Conservation (phyloP, 2,888 invertebrate species). For the Archips crataeganus region DNA sequence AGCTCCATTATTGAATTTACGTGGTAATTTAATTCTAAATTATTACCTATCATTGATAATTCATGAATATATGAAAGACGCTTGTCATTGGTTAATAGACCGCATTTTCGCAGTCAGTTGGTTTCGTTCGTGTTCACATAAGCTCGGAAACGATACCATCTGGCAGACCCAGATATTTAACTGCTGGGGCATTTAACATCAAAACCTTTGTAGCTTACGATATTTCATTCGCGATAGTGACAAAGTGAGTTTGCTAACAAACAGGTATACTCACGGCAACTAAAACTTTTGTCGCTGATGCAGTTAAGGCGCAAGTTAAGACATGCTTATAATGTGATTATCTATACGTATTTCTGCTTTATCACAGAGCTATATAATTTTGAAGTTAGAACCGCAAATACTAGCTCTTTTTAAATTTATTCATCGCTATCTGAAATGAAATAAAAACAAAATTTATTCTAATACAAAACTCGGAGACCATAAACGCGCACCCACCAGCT, state of each 20-base stretch:
- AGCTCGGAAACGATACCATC: slow-evolving; percentile 28
- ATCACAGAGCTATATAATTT: too few species aligned
- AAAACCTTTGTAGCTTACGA: not conserved
- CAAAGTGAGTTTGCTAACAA: not conserved
- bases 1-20: not conserved
- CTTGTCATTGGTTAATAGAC: slow-evolving; percentile 30
- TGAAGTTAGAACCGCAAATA: not conserved
- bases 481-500: slow-evolving; percentile 15
- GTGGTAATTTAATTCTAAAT: not conserved
- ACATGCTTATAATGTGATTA: too few species aligned
- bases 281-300: not conserved
- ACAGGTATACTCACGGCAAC: not conserved
- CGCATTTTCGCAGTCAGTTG: slow-evolving; percentile 22
- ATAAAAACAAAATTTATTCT: not conserved
- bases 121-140: slow-evolving; percentile 13
- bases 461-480: not conserved
- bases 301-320: too few species aligned
- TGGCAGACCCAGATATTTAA: slow-evolving; percentile 20
- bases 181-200: not conserved
- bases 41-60: not conserved
- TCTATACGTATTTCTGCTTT: too few species aligned
- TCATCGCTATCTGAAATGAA: not conserved
- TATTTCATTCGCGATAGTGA: not conserved
- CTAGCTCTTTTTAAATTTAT: not conserved
- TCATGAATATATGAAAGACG: slow-evolving; percentile 6